phyloP scores from a whole-genome alignment of 2,113 vertebrate genomes.

The Notothenia coriiceps region DNA sequence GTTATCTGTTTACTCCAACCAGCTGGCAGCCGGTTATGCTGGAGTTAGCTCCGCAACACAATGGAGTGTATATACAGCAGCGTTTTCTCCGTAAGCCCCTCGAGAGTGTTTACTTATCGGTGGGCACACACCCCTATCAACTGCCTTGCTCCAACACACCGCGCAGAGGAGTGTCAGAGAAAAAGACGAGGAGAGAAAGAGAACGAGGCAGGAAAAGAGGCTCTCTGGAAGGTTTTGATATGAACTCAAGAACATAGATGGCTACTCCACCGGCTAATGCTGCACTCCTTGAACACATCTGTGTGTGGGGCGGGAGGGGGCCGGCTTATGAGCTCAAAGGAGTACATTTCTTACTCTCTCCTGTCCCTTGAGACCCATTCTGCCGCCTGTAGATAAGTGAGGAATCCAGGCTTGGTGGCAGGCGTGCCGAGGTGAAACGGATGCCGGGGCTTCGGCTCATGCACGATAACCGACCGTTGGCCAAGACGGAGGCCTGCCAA shows the following conservation, averaged over 20 bases:
- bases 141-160: constrained; percentile 60
- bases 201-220: constrained; percentile 37
- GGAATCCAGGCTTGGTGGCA: constrained; percentile 65
- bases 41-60: constrained; percentile 42
- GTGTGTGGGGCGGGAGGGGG: constrained; percentile 38
- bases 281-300: constrained; percentile 63
- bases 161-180: constrained; percentile 45
- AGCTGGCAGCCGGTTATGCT: constrained; percentile 42
- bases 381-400: constrained; percentile 78
- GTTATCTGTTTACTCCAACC: constrained; percentile 62
- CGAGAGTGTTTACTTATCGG: constrained; percentile 76
- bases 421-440: constrained; percentile 54
- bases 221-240: constrained; percentile 74
- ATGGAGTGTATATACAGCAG: constrained; percentile 48
- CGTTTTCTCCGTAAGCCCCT: constrained; percentile 64
- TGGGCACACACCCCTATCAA: constrained; percentile 76
- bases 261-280: constrained; percentile 63
- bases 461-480: constrained; percentile 30
- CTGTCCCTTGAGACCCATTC: constrained; percentile 64
- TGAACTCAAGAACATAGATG: constrained; percentile 70
- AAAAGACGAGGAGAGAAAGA: constrained; percentile 22
- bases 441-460: constrained; percentile 50
- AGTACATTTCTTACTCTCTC: constrained; percentile 56
- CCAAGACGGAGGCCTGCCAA: constrained; percentile 51
- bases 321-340: constrained; percentile 28